Conservation (phyloP, 1,140 invertebrate species). For the Mylabris phalerata region DNA sequence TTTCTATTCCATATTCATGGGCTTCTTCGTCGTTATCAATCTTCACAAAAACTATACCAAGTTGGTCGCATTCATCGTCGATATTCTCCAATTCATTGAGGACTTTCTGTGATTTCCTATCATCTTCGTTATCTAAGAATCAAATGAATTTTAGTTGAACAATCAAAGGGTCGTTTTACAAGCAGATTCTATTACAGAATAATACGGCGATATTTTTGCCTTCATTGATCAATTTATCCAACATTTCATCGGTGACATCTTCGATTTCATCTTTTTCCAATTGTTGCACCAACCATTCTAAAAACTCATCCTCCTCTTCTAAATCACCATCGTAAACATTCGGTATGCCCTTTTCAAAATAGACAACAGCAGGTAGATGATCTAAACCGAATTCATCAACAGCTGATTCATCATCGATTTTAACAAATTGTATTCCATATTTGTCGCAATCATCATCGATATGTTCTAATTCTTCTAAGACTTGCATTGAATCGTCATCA, state of each 20-base stretch:
- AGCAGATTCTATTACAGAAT: slow-evolving; percentile 69
- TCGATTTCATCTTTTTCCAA: slow-evolving; percentile 90
- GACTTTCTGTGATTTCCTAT: slow-evolving; percentile 78
- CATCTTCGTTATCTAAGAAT: slow-evolving; percentile 79
- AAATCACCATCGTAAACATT: slow-evolving; percentile 89
- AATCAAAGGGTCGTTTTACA: slow-evolving; percentile 4
- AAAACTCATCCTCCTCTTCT: slow-evolving; percentile 83
- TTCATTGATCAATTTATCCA: slow-evolving; percentile 82
- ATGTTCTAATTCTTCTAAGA: slow-evolving; percentile 79
- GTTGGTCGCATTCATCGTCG: slow-evolving; percentile 85
- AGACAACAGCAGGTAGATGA: slow-evolving; percentile 73
- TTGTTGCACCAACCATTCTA: slow-evolving; percentile 81
- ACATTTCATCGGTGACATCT: slow-evolving; percentile 90
- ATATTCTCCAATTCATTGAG: slow-evolving; percentile 89
- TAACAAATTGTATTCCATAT: slow-evolving; percentile 89
- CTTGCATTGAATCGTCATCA: slow-evolving; percentile 76
- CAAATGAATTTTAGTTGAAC: neutral
- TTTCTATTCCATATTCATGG: slow-evolving; percentile 84
- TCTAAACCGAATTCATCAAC: slow-evolving; percentile 83
- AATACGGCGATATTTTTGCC: slow-evolving; percentile 83
- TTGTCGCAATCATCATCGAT: slow-evolving; percentile 90
- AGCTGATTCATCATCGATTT: slow-evolving; percentile 79
- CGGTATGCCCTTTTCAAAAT: slow-evolving; percentile 89
- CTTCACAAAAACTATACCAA: slow-evolving; percentile 86
- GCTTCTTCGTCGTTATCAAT: slow-evolving; percentile 87